Conservation (phyloP, 2,797 vertebrate genomes). For the Enteromius thamalakanensis region DNA sequence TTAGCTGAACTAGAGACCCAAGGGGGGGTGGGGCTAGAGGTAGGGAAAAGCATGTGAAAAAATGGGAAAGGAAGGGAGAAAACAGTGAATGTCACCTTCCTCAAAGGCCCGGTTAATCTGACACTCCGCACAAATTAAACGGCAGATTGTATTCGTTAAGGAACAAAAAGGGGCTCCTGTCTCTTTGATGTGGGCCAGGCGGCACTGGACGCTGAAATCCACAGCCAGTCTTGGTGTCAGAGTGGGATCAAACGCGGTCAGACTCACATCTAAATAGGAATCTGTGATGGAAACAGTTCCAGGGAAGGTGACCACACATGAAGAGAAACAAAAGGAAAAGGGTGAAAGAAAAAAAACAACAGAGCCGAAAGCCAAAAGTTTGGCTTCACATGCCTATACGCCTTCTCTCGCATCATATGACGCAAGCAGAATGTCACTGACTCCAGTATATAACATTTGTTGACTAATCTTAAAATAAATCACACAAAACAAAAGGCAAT, state of each 20-base stretch:
- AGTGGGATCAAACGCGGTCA: conserved; percentile 40
- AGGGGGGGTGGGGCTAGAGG: background rate
- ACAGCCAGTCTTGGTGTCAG: conserved; percentile 29
- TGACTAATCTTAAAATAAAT: conserved; percentile 12
- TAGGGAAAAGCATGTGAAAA: background rate
- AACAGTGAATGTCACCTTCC: conserved; percentile 46
- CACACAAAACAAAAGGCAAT: conserved; percentile 16
- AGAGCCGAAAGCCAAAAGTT: conserved; percentile 27
- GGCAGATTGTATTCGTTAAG: conserved; percentile 46
- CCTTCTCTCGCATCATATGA: conserved; percentile 21
- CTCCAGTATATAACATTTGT: background rate
- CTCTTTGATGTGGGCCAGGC: conserved; percentile 45
- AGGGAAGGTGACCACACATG: conserved; percentile 56
- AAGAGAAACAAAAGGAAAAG: conserved; percentile 38
- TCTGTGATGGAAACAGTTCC: background rate
- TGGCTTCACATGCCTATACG: conserved; percentile 34
- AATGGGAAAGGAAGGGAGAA: conserved; percentile 8
- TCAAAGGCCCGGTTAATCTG: conserved; percentile 39
- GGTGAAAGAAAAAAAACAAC: conserved; percentile 10
- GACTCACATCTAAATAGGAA: conserved; percentile 36
- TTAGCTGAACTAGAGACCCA: conserved; percentile 19
- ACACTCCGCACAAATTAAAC: conserved; percentile 45
- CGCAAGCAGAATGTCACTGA: background rate
- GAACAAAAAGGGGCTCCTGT: conserved; percentile 40
- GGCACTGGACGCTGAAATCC: conserved; percentile 36